Base-by-base conservation (phyloP, 2,888 invertebrate species). In the Metacarcinus magister region DNA sequence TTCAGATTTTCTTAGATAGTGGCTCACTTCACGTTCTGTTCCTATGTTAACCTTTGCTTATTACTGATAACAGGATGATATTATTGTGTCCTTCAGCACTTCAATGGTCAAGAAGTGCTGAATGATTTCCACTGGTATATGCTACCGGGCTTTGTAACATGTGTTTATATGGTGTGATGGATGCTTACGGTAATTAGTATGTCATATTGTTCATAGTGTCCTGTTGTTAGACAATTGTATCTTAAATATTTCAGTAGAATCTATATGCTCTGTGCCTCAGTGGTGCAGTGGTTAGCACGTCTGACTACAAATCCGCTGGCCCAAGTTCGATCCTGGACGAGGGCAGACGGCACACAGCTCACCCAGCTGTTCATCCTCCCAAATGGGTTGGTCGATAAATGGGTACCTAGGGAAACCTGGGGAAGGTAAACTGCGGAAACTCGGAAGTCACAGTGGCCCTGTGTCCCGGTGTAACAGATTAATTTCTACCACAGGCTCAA, bases 171-270 rank as follows among this genome's bases (percentile, higher is more conserved):
- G 60, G 23, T 60, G 19, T 60, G 75, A 28, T 67, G n/a, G 67
- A 67, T 67, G 67, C 67, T 19, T 39, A 39, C 39, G 39, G 39
- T 67, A 67, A 28, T 10, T 28, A 75, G 75, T 75, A n/a, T 75
- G n/a, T 28, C 8, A 75, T 28, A 1, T 2, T 75, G 75, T 0
- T 28, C 8, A 28, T 28, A 28, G 28, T 75, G 75, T 75, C 75
- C 3, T 23, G 23, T 4, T 75, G 28, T 75, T 75, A 23, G n/a
- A 10, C 75, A n/a, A 3, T 75, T 28, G 28, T 75, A 75, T 75
- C 28, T 75, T 75, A 10, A 28, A 75, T 75, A 75, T 75, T 75
- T 75, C n/a, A 23, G 28, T 75, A 75, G 75, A 75, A 91, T 91
- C 1, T 39, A 91, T 23, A 43, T 44, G 28, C 46, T 46, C 28